A percentile compares a stretch with the other conserved stretches of the same genome.
These are phyloP conservation scores for Acronicta psi DNA, from an alignment of 2,888 invertebrate species.

Conservation along the genomic window DNA sequence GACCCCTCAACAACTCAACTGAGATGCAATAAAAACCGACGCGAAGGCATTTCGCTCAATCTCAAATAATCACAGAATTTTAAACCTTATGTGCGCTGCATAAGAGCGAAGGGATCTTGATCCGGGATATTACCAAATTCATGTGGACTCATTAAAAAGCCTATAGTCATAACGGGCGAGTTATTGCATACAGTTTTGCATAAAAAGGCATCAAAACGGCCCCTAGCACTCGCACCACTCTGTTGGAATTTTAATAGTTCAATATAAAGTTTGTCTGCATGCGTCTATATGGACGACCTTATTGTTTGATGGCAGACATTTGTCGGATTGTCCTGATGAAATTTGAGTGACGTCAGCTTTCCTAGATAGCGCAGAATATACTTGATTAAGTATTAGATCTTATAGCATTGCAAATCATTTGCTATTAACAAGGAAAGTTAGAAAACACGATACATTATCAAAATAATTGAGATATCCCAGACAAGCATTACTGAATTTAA, in stretches of 20 bases:
- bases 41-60: constrained; percentile 42
- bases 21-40: constrained; percentile 58
- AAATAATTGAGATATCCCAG: constrained; percentile 30
- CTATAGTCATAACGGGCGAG: constrained; percentile 68
- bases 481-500: constrained; percentile 7
- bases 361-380: neutral
- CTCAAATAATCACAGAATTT: constrained; percentile 23
- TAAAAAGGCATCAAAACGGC: constrained; percentile 67
- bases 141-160: constrained; percentile 72
- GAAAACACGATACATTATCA: constrained; percentile 6
- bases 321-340: neutral
- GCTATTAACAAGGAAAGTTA: constrained; percentile 2
- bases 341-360: constrained; percentile 22
- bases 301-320: constrained; percentile 51
- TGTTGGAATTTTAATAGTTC: constrained; percentile 78
- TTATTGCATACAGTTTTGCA: constrained; percentile 82
- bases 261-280: constrained; percentile 64
- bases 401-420: neutral
- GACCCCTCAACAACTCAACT: constrained; percentile 40
- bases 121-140: constrained; percentile 56
- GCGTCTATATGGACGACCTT: constrained; percentile 58
- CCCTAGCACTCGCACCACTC: constrained; percentile 33
- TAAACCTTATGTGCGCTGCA: constrained; percentile 41
- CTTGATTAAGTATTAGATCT: too few species aligned
- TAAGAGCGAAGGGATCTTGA: constrained; percentile 25